Evolutionary conservation across 1,140 invertebrate genomes (phyloP), one percentile per base, ranked within the genome.

Genomic region (Tetraneura akinire): DNA sequence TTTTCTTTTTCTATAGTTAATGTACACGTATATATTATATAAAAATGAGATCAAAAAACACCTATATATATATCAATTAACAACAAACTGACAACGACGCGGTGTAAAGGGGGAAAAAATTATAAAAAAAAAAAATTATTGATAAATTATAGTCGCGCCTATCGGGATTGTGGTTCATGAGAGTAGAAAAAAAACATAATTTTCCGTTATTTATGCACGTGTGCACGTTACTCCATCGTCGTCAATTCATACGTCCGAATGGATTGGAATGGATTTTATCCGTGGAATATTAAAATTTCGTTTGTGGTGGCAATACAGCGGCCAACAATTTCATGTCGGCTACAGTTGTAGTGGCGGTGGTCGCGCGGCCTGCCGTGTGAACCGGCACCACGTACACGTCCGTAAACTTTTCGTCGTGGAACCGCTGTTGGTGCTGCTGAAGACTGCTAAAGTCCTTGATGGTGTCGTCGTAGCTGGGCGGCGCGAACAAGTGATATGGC

Each of bases 401-500:
- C 29, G 49, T 1, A 10, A 74, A 45, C n/a, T 74, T 74, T n/a
- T 74, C 53, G 68, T 37, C 49, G 71, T 74, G 29, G 29, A 16
- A 42, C 57, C 29, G 71, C 21, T 57, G 37, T 23, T 70, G 42
- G n/a, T 18, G 29, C 23, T 26, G 21, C 51, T 55, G 47, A 11
- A 16, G 8, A 29, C 14, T 16, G 37, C 23, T n/a, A n/a, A n/a
- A 45, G 8, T 86, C 81, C 88, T 86, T 86, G 3, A 89, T 83
- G 11, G 88, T 88, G 70, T 89, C 88, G 10, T 73, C 80, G 84
- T 90, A 90, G 4, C 87, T 85, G 0, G 89, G 89, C 1, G 89
- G 89, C 10, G 89, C 89, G 82, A 90, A 90, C 6, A 89, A 83
- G 78, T 89, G 88, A 83, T 90, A 90, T 0, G 88, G 87, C 0